Evolutionary conservation across 2,797 vertebrate species (phyloP).

Genomic region (Rhynchonycteris naso): DNA sequence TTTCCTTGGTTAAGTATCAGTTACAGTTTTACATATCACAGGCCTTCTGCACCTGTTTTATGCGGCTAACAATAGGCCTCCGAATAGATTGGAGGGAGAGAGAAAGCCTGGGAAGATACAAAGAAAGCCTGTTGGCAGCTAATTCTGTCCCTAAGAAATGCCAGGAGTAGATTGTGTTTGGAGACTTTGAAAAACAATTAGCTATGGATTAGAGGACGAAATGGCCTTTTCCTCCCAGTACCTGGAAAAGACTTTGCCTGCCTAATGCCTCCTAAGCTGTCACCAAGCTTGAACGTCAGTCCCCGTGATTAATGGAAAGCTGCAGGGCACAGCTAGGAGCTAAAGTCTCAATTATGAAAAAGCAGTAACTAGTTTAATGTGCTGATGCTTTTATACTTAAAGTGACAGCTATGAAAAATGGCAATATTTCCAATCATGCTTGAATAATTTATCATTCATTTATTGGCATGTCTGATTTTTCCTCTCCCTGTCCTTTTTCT

Average conservation of each 20-base stretch:
- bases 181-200: constrained; percentile 92
- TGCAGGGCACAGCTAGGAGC: constrained; percentile 98
- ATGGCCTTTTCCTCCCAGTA: constrained; percentile 91
- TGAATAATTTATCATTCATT: constrained; percentile 97
- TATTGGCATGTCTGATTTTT: constrained; percentile 94
- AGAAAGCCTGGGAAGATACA: constrained; percentile 85
- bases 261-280: constrained; percentile 95
- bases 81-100: constrained; percentile 80
- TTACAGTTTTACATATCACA: constrained; percentile 87
- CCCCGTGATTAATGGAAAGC: constrained; percentile 99
- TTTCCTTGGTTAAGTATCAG: constrained; percentile 84
- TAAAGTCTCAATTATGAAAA: constrained; percentile 99
- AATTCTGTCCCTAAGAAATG: constrained; percentile 89
- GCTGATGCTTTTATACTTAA: constrained; percentile 97
- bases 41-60: constrained; percentile 87
- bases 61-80: constrained; percentile 82
- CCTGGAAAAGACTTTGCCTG: constrained; percentile 94
- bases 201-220: constrained; percentile 93
- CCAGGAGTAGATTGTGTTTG: constrained; percentile 89
- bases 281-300: constrained; percentile 94
- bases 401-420: constrained; percentile 98
- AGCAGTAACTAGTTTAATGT: constrained; percentile 98
- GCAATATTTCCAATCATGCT: constrained; percentile 98
- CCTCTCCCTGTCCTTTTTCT: constrained; percentile 83
- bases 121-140: constrained; percentile 84